phyloP scores from a whole-genome alignment of 2,113 vertebrate genomes.

The Alectura lathami region DNA sequence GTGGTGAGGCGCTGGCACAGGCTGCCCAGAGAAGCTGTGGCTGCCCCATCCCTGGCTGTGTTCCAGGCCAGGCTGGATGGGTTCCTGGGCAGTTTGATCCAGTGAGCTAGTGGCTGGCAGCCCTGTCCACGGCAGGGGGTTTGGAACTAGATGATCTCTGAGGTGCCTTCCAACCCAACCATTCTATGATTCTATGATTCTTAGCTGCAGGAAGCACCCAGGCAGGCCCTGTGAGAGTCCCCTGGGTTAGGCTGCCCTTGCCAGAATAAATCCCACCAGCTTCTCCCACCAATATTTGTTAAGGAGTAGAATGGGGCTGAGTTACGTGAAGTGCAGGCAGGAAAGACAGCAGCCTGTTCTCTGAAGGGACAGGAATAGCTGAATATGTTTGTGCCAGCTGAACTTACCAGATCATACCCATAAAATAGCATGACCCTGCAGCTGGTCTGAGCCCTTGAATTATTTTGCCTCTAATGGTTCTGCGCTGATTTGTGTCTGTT shows the following conservation, averaged over 20 bases:
- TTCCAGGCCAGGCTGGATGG: no score
- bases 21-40: no score
- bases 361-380: not conserved
- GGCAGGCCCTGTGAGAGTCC: not conserved
- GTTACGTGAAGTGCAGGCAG: rapidly evolving
- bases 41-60: no score
- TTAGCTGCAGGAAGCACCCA: not conserved
- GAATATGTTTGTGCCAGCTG: not conserved
- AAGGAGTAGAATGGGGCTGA: not conserved
- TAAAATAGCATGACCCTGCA: not conserved
- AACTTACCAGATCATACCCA: not conserved
- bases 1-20: no score
- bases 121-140: no score
- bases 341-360: rapidly evolving
- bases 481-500: not conserved
- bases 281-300: not conserved
- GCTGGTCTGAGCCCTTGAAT: not conserved
- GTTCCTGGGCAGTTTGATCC: no score
- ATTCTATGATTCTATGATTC: no score
- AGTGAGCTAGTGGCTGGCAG: no score
- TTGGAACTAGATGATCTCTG: no score
- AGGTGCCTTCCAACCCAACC: no score
- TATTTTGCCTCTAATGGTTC: not conserved
- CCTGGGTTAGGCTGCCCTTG: not conserved
- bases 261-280: not conserved